Percentiles rank a stretch among this genome's conserved stretches.
Conservation (phyloP, 2,113 vertebrate genomes). For the Carassius carassius region DNA sequence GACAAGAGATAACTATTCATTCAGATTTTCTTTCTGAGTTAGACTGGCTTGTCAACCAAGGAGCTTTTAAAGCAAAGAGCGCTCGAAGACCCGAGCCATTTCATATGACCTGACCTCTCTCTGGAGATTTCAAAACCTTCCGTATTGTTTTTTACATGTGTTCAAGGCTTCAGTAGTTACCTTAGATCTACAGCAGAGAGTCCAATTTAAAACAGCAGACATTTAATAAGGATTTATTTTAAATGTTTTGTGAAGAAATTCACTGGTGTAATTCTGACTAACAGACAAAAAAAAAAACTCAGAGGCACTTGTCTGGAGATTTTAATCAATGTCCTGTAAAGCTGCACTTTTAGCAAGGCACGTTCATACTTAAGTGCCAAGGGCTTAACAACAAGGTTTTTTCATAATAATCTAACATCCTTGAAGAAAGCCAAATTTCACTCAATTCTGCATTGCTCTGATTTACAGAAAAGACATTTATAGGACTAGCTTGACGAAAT, state of each 20-base stretch:
- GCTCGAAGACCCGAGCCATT: conserved; percentile 9
- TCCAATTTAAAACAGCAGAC: conserved; percentile 60
- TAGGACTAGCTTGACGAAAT: background rate
- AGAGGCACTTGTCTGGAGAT: conserved; percentile 60
- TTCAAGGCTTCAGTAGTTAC: conserved; percentile 64
- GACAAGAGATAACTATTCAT: conserved; percentile 36
- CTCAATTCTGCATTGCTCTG: background rate
- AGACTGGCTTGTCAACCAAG: conserved; percentile 11
- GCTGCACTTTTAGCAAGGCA: conserved; percentile 1
- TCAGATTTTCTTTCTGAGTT: conserved; percentile 22
- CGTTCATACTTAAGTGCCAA: background rate
- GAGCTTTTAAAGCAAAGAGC: conserved; percentile 11
- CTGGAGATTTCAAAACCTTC: conserved; percentile 53
- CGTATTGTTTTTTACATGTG: conserved; percentile 65
- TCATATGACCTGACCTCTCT: conserved; percentile 44
- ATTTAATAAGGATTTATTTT: conserved; percentile 60
- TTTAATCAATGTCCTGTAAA: conserved; percentile 66
- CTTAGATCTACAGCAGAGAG: conserved; percentile 61
- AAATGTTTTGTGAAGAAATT: conserved; percentile 60
- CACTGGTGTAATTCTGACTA: conserved; percentile 64
- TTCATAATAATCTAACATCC: background rate
- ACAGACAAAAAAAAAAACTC: conserved; percentile 64
- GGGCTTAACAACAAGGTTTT: background rate
- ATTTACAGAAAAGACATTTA: background rate
- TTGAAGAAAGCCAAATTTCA: background rate